Conservation (phyloP, 35 echinoderm and acorn worm species). For the Holothuria glaberrima region DNA sequence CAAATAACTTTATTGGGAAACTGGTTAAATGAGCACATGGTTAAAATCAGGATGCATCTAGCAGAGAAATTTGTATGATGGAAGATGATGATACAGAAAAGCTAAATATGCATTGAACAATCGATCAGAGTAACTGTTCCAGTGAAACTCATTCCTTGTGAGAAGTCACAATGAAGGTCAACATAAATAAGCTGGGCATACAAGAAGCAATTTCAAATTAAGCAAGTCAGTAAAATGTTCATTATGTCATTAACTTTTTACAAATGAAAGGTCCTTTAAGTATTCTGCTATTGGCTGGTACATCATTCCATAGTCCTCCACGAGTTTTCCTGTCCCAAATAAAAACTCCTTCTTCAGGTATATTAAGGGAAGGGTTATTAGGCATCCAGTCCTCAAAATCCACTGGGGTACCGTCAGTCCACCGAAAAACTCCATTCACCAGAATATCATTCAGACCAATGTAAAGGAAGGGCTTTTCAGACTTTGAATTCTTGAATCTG, state of each 20-base stretch:
- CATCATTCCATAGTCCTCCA: slow-evolving; percentile 32
- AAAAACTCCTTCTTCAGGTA: slow-evolving; percentile 27
- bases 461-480: slow-evolving; percentile 39
- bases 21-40: too few relatives aligned
- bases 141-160: too few relatives aligned
- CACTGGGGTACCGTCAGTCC: slow-evolving; percentile 36
- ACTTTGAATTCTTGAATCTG: slow-evolving; percentile 4
- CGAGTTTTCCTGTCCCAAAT: slow-evolving; percentile 34
- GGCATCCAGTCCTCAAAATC: slow-evolving; percentile 40
- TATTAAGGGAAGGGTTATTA: slow-evolving; percentile 16
- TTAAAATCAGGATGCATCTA: too few relatives aligned
- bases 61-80: too few relatives aligned
- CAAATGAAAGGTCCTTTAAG: slow-evolving; percentile 11
- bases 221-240: not conserved
- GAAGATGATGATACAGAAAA: too few relatives aligned
- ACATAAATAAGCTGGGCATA: not conserved
- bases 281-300: slow-evolving; percentile 10
- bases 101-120: too few relatives aligned
- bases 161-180: not conserved
- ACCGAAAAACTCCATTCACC: slow-evolving; percentile 23
- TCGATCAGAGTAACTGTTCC: too few relatives aligned
- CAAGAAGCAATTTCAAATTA: not conserved
- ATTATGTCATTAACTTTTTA: not conserved
- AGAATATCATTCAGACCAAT: slow-evolving; percentile 44
- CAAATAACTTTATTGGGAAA: too few relatives aligned